Conservation (phyloP, 2,888 invertebrate species). For the Hypomecis atomaria region DNA sequence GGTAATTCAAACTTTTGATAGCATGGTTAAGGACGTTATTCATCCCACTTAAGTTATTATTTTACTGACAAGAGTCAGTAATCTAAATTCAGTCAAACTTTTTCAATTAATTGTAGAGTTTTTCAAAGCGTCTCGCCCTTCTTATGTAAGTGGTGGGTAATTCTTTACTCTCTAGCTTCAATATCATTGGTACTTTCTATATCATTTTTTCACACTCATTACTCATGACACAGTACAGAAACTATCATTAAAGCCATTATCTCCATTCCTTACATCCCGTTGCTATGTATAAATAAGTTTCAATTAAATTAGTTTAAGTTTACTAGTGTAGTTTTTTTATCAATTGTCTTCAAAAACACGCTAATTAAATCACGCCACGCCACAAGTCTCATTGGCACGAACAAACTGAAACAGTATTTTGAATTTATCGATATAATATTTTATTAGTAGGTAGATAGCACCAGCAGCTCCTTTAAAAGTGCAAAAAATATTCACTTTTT, state of each 20-base stretch:
- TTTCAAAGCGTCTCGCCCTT: conserved; percentile 5
- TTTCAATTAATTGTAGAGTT: conserved; percentile 3
- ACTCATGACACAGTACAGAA: conserved; percentile 1
- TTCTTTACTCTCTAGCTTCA: conserved; percentile 3
- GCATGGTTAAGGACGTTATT: background rate
- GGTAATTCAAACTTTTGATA: too few relatives aligned
- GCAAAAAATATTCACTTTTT: background rate
- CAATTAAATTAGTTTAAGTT: conserved; percentile 3
- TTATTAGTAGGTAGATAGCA: too few relatives aligned
- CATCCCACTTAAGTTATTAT: background rate
- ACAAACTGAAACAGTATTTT: background rate
- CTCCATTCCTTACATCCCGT: conserved; percentile 13
- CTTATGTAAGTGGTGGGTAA: conserved; percentile 4
- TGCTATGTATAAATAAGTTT: conserved; percentile 10
- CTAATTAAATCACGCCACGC: background rate
- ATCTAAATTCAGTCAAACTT: background rate
- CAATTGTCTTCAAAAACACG: background rate
- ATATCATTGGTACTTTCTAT: conserved; percentile 14
- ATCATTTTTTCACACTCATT: background rate
- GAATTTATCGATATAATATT: background rate
- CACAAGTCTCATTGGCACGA: background rate
- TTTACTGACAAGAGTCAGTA: background rate
- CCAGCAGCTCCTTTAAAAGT: background rate
- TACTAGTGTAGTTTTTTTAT: background rate
- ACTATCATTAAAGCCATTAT: background rate